Percentiles rank a stretch among this genome's conserved stretches.
These are phyloP conservation scores for Hemitrygon akajei DNA, from an alignment of 2,797 vertebrate species.

Conservation along the genomic window DNA sequence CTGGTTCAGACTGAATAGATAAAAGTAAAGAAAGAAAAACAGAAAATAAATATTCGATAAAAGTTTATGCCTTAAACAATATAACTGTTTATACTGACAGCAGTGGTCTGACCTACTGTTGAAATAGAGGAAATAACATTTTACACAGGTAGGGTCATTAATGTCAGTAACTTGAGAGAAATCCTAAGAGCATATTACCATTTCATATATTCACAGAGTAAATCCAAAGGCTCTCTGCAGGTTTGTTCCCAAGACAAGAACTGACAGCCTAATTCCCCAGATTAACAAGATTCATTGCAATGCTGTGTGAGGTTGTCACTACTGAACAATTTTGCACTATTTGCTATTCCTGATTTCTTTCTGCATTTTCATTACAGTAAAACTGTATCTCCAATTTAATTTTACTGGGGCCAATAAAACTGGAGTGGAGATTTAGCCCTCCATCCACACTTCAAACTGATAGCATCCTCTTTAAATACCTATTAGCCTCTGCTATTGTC, in stretches of 20 bases:
- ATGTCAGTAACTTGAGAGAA: background rate
- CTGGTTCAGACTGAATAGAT: background rate
- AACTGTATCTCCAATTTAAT: background rate
- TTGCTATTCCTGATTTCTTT: background rate
- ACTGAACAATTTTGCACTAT: background rate
- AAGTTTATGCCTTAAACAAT: background rate
- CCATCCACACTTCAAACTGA: too few species aligned
- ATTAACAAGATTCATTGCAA: background rate
- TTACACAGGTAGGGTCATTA: background rate
- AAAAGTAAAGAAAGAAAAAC: background rate
- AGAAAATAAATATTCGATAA: background rate
- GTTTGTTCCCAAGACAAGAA: background rate
- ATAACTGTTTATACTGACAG: background rate
- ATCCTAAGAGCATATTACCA: background rate
- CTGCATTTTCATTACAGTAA: background rate
- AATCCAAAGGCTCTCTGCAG: background rate
- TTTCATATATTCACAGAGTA: background rate
- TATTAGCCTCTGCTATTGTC: too few species aligned
- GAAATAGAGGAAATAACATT: background rate
- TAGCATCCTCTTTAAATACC: too few species aligned
- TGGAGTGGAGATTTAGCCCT: background rate
- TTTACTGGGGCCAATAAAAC: background rate
- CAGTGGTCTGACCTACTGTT: background rate
- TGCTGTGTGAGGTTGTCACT: background rate
- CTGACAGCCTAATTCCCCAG: background rate